Evolutionary conservation across 2,888 invertebrate genomes (phyloP).

Genomic region (Orthosia cruda): DNA sequence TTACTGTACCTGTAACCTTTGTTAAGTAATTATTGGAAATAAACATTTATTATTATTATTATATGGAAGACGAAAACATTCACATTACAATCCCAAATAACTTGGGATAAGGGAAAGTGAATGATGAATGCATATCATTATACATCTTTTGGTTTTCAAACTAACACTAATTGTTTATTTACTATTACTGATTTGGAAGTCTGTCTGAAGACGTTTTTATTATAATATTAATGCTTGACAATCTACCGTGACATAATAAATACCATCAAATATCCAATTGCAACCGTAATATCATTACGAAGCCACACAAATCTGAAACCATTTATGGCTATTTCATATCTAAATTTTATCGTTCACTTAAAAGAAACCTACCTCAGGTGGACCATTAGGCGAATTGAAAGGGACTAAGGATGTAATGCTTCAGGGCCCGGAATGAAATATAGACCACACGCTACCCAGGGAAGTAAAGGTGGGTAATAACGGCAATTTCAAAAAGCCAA

Average conservation of each 20-base stretch:
- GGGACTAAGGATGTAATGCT: slow-evolving; percentile 36
- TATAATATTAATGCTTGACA: too few relatives aligned
- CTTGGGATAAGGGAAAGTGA: too few relatives aligned
- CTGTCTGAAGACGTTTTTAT: too few relatives aligned
- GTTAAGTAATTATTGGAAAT: too few relatives aligned
- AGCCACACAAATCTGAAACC: slow-evolving; percentile 28
- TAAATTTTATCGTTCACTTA: slow-evolving; percentile 49
- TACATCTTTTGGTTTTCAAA: too few relatives aligned
- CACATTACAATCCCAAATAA: too few relatives aligned
- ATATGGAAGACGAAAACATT: too few relatives aligned
- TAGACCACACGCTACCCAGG: slow-evolving; percentile 35
- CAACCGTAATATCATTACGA: background rate
- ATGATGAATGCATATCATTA: too few relatives aligned
- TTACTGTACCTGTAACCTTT: too few relatives aligned
- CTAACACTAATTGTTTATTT: too few relatives aligned
- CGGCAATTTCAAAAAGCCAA: slow-evolving; percentile 54
- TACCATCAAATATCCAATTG: background rate
- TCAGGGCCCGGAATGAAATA: slow-evolving; percentile 43
- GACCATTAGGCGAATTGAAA: slow-evolving; percentile 59
- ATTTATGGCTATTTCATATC: slow-evolving; percentile 27
- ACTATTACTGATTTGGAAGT: too few relatives aligned
- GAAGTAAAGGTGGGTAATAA: slow-evolving; percentile 52
- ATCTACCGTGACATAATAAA: background rate
- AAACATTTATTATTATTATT: too few relatives aligned
- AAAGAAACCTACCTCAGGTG: slow-evolving; percentile 54